Conservation (phyloP, 2,797 vertebrate species). For the Pipistrellus kuhlii region DNA sequence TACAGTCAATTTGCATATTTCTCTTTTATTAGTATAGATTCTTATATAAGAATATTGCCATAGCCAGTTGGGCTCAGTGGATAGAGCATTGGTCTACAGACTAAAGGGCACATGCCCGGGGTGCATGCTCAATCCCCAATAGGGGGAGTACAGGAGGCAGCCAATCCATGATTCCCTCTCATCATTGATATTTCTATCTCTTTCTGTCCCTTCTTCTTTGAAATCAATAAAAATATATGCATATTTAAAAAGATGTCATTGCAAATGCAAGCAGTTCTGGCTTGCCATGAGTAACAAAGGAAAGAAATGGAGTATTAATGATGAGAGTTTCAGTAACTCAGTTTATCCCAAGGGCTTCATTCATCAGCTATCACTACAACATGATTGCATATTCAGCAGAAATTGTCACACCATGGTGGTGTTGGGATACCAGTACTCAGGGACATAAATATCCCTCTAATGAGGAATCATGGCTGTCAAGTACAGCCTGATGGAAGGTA, state of each 20-base stretch:
- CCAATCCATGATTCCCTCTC: background rate
- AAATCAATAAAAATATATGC: background rate
- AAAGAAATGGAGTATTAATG: slow-evolving; percentile 51
- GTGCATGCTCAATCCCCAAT: background rate
- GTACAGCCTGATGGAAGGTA: slow-evolving; percentile 67
- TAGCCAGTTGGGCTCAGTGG: no score
- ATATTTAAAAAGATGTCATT: slow-evolving; percentile 58
- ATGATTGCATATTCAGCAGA: slow-evolving; percentile 71
- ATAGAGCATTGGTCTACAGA: no score
- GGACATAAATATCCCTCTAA: slow-evolving; percentile 68
- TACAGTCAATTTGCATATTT: no score
- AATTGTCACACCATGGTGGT: slow-evolving; percentile 66
- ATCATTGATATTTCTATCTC: background rate
- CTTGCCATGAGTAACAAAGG: slow-evolving; percentile 59
- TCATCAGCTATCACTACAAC: slow-evolving; percentile 70
- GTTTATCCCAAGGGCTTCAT: slow-evolving; percentile 58
- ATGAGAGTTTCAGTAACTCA: slow-evolving; percentile 66
- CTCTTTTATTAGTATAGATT: no score
- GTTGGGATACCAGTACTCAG: slow-evolving; percentile 65
- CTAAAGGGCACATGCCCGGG: no score
- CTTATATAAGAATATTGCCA: no score
- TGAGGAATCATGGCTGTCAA: slow-evolving; percentile 77
- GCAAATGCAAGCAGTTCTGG: slow-evolving; percentile 67
- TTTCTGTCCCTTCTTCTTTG: background rate
- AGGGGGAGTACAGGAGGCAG: background rate